These are phyloP conservation scores for Enoplosus armatus DNA, from an alignment of 2,797 vertebrate species.

Conservation along the genomic window DNA sequence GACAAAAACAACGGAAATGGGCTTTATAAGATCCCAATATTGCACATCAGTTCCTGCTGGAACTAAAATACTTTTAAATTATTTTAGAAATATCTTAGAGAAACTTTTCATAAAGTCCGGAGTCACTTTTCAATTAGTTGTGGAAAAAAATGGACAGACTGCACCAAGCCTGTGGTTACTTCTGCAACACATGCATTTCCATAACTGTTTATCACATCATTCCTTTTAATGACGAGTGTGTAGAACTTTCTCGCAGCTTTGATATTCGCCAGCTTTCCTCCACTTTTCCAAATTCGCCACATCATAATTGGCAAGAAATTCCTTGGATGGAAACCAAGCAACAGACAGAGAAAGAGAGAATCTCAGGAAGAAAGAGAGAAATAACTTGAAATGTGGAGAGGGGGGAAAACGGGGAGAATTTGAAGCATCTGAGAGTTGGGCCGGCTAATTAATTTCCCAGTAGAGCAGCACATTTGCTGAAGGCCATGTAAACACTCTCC, in stretches of 20 bases:
- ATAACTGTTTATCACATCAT: not conserved
- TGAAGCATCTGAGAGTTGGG: slow-evolving; percentile 46
- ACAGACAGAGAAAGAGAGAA: not conserved
- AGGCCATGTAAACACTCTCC: slow-evolving; percentile 72
- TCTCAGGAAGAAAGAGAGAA: not conserved
- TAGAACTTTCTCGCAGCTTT: slow-evolving; percentile 19
- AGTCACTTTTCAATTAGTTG: not conserved
- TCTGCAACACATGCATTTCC: not conserved
- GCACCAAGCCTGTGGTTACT: not conserved
- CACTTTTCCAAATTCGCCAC: slow-evolving; percentile 2
- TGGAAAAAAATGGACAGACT: not conserved
- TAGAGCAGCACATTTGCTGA: slow-evolving; percentile 58
- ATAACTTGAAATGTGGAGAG: slow-evolving; percentile 14
- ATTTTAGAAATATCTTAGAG: not conserved
- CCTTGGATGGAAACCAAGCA: slow-evolving; percentile 3
- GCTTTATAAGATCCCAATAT: not conserved
- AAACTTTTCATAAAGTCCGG: not conserved
- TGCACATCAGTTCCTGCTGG: not conserved
- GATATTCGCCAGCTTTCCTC: slow-evolving; percentile 6
- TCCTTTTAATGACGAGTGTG: not conserved
- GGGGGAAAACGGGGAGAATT: not conserved
- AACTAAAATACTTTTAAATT: not conserved
- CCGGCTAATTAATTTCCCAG: slow-evolving; percentile 74
- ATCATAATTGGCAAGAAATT: slow-evolving; percentile 6
- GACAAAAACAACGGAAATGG: not conserved